These are phyloP conservation scores for Agrotis exclamationis DNA, from an alignment of 2,888 invertebrate species.

Conservation along the genomic window DNA sequence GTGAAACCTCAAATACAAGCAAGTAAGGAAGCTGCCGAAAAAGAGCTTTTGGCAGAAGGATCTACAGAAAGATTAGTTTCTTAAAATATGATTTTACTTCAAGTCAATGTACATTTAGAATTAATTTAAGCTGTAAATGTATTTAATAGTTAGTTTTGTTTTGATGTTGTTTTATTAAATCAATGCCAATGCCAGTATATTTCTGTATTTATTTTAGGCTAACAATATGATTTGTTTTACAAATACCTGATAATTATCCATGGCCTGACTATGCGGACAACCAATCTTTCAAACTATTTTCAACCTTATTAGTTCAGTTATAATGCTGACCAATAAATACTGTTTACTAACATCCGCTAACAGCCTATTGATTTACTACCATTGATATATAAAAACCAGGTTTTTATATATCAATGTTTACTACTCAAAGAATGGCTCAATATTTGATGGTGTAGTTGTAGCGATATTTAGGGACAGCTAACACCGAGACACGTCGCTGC, in stretches of 20 bases:
- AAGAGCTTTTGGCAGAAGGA: slow-evolving; percentile 89
- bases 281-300: neutral
- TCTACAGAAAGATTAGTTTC: slow-evolving; percentile 79
- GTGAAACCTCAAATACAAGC: slow-evolving; percentile 84
- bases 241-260: too few species aligned
- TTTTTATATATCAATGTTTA: too few species aligned
- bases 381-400: too few species aligned
- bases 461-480: slow-evolving; percentile 11
- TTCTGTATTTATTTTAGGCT: neutral
- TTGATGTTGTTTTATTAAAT: slow-evolving; percentile 68
- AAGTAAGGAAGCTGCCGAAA: slow-evolving; percentile 80
- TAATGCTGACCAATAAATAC: too few species aligned
- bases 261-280: too few species aligned
- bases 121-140: slow-evolving; percentile 69
- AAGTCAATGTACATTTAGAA: slow-evolving; percentile 42
- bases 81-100: slow-evolving; percentile 64
- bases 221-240: too few species aligned
- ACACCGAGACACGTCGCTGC: slow-evolving; percentile 28
- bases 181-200: slow-evolving; percentile 52
- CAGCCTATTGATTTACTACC: too few species aligned
- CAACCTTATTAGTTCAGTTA: too few species aligned
- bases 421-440: too few species aligned
- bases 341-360: too few species aligned
- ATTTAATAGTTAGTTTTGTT: slow-evolving; percentile 60
- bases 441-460: too few species aligned